Conservation (phyloP, 2,113 vertebrate genomes). For the Syrmaticus mikado region DNA sequence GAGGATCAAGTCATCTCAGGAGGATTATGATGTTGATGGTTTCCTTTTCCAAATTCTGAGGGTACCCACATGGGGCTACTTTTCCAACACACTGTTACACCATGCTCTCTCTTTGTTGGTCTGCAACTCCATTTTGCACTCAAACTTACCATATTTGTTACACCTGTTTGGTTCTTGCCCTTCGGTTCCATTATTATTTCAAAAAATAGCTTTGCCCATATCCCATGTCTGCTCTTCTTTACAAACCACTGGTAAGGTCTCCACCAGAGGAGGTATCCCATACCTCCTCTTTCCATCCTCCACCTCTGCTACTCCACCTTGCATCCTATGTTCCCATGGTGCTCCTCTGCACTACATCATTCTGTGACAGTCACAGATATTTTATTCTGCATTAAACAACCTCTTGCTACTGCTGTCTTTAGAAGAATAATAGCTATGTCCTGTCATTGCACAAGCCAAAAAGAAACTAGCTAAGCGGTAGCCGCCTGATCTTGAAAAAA, state of each 20-base stretch:
- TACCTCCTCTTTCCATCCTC: neutral
- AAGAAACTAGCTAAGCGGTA: neutral
- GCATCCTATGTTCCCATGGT: accelerated
- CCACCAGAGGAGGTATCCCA: accelerated
- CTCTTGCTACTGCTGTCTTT: neutral
- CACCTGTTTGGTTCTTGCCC: neutral
- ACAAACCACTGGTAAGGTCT: neutral
- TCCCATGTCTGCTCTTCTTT: neutral
- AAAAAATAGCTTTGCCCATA: neutral
- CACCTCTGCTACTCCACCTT: neutral
- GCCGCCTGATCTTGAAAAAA: neutral
- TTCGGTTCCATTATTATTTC: neutral
- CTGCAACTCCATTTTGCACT: neutral
- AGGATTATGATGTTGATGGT: neutral
- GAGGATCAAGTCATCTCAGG: neutral
- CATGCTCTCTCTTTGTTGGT: neutral
- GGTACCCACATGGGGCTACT: neutral
- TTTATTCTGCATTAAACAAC: neutral
- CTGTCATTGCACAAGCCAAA: neutral
- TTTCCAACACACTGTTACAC: neutral
- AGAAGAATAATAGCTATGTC: neutral
- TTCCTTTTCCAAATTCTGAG: neutral
- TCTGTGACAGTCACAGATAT: neutral
- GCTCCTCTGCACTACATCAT: neutral
- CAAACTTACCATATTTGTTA: neutral